Evolutionary conservation across 2,888 invertebrate genomes (phyloP).

Genomic region (Drosophila eohydei): DNA sequence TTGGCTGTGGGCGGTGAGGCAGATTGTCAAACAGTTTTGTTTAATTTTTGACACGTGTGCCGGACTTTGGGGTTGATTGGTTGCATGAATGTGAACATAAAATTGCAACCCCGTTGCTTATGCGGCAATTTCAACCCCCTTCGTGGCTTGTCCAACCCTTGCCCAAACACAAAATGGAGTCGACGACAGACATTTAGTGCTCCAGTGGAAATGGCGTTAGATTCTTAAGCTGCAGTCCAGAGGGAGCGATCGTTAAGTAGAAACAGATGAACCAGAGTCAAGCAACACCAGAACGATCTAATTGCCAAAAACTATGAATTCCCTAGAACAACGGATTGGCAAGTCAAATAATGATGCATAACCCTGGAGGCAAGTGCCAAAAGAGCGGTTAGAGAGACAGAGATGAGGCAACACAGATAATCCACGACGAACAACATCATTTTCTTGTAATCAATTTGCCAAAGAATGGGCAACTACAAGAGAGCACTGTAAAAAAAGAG

Average conservation of each 20-base stretch:
- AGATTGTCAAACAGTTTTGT: slow-evolving; percentile 69
- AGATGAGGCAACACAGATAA: slow-evolving; percentile 66
- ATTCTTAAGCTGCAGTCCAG: slow-evolving; percentile 39
- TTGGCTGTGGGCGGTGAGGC: not conserved
- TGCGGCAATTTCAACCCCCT: slow-evolving; percentile 50
- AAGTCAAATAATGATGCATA: slow-evolving; percentile 79
- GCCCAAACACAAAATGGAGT: slow-evolving; percentile 51
- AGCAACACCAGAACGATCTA: slow-evolving; percentile 23
- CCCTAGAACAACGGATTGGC: slow-evolving; percentile 43
- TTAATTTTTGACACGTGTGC: slow-evolving; percentile 72
- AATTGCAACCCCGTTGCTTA: slow-evolving; percentile 45
- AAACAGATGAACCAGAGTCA: slow-evolving; percentile 14
- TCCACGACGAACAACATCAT: slow-evolving; percentile 67
- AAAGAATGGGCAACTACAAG: slow-evolving; percentile 23
- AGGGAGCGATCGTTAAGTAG: slow-evolving; percentile 39
- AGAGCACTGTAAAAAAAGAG: slow-evolving; percentile 37
- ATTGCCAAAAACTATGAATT: slow-evolving; percentile 33
- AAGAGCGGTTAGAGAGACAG: not conserved
- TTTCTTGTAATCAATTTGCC: slow-evolving; percentile 62
- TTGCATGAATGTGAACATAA: slow-evolving; percentile 42
- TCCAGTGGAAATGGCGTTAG: slow-evolving; percentile 35
- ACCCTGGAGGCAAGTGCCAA: slow-evolving; percentile 43
- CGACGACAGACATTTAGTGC: slow-evolving; percentile 4
- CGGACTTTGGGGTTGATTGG: slow-evolving; percentile 36
- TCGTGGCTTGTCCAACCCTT: slow-evolving; percentile 44